Evolutionary conservation across 2,113 vertebrate genomes (phyloP).

Genomic region (Lampris incognitus): DNA sequence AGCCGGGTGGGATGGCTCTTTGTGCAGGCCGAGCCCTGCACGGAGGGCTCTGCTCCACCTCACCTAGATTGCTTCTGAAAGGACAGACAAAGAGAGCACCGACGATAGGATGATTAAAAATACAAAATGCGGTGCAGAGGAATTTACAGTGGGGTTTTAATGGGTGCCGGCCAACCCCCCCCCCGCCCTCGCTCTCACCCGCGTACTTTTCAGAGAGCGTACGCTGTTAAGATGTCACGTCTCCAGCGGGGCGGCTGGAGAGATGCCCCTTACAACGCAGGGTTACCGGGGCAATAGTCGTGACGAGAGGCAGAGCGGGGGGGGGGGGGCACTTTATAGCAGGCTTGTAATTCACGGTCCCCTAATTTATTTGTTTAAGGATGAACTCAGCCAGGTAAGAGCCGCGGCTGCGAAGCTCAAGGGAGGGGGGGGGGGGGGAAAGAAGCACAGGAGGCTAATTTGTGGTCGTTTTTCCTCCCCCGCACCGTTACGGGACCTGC

Average conservation of each 20-base stretch:
- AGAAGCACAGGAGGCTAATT: background rate
- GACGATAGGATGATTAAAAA: conserved; percentile 85
- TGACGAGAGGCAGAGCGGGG: conserved; percentile 60
- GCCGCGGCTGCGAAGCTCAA: no score
- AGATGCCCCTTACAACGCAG: conserved; percentile 77
- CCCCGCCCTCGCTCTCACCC: conserved; percentile 66
- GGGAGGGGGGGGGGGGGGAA: no score
- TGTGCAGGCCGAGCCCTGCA: conserved; percentile 83
- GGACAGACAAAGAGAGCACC: conserved; percentile 79
- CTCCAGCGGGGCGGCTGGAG: conserved; percentile 76
- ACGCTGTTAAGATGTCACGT: conserved; percentile 88
- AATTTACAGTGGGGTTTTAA: conserved; percentile 88
- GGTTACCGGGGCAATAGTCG: conserved; percentile 60
- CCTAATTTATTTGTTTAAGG: conserved; percentile 55
- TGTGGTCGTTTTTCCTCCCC: conserved; percentile 38
- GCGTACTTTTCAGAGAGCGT: conserved; percentile 70
- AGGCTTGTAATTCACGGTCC: conserved; percentile 54
- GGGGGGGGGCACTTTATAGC: conserved; percentile 31
- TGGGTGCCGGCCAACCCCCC: conserved; percentile 78
- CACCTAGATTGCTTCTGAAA: conserved; percentile 89
- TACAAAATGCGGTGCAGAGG: conserved; percentile 85
- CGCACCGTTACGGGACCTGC: conserved; percentile 31
- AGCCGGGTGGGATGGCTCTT: conserved; percentile 85
- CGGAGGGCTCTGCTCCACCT: conserved; percentile 87
- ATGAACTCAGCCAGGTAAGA: conserved; percentile 5